These are phyloP conservation scores for Peromyscus melanophrys DNA, from an alignment of 2,797 vertebrate species.

Conservation along the genomic window DNA sequence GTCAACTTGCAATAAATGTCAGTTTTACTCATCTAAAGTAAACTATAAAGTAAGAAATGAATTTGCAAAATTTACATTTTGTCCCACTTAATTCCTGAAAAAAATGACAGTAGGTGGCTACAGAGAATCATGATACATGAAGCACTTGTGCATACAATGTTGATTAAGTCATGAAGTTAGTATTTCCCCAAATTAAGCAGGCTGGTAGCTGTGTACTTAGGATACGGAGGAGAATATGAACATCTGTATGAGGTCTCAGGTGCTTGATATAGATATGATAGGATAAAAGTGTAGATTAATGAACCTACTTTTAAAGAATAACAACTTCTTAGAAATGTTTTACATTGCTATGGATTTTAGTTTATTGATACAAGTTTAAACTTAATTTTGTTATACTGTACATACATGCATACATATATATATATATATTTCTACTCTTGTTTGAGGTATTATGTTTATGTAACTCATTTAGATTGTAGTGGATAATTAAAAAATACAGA, in stretches of 20 bases:
- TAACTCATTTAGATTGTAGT: too few species aligned
- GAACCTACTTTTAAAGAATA: too few species aligned
- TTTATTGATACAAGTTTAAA: too few species aligned
- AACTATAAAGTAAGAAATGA: not conserved
- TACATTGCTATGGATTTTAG: too few species aligned
- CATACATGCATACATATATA: too few species aligned
- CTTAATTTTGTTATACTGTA: too few species aligned
- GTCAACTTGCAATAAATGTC: conserved; percentile 10
- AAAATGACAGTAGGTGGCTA: not conserved
- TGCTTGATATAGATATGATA: too few species aligned
- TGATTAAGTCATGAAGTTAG: not conserved
- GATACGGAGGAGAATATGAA: not conserved
- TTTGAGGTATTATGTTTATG: too few species aligned
- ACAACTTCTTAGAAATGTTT: too few species aligned
- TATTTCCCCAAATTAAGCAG: not conserved
- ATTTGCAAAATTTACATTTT: conserved; percentile 1
- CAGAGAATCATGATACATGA: not conserved
- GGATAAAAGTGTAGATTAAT: too few species aligned
- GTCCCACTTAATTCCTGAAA: not conserved
- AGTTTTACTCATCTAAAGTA: not conserved
- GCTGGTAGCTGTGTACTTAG: not conserved
- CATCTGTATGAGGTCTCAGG: not conserved
- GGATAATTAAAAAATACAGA: too few species aligned
- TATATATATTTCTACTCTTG: too few species aligned
- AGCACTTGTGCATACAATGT: not conserved